Evolutionary conservation across 2,888 invertebrate species (phyloP).

Genomic region (Amblyteles armatorius): DNA sequence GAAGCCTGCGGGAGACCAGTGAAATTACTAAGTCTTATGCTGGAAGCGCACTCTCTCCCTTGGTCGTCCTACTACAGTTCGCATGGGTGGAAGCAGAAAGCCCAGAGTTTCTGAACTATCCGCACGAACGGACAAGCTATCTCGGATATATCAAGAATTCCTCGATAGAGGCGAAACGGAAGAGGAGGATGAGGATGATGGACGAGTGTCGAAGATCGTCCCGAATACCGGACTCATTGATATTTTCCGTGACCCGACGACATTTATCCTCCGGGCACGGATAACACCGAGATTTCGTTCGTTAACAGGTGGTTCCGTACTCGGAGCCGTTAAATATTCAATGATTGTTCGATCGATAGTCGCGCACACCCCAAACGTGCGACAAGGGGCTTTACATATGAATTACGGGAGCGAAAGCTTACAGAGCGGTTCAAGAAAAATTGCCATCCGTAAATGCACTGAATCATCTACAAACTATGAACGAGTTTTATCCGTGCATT

Average conservation of each 20-base stretch:
- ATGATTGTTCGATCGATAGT: slow-evolving; percentile 48
- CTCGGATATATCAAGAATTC: slow-evolving; percentile 17
- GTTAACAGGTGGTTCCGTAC: slow-evolving; percentile 55
- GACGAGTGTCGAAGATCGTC: slow-evolving; percentile 22
- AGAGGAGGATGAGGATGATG: slow-evolving; percentile 1
- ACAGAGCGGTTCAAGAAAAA: slow-evolving; percentile 10
- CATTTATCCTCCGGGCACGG: slow-evolving; percentile 29
- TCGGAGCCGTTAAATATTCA: slow-evolving; percentile 51
- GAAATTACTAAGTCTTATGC: slow-evolving; percentile 41
- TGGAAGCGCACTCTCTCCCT: slow-evolving; percentile 10
- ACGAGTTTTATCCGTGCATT: slow-evolving; percentile 7
- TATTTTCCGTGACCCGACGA: slow-evolving; percentile 43
- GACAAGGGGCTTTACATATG: not conserved
- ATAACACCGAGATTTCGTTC: slow-evolving; percentile 27
- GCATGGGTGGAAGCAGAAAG: slow-evolving; percentile 8
- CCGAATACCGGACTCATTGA: slow-evolving; percentile 23
- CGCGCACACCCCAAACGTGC: not conserved
- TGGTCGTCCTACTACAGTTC: slow-evolving; percentile 1
- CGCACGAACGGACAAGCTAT: not conserved
- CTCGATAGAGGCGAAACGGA: not conserved
- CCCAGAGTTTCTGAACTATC: not conserved
- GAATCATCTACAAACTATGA: slow-evolving; percentile 8
- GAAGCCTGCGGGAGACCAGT: slow-evolving; percentile 44
- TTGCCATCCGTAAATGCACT: not conserved
- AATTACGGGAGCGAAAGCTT: slow-evolving; percentile 22